Base-by-base conservation (phyloP, 2,797 vertebrate genomes). In the Diceros bicornis region DNA sequence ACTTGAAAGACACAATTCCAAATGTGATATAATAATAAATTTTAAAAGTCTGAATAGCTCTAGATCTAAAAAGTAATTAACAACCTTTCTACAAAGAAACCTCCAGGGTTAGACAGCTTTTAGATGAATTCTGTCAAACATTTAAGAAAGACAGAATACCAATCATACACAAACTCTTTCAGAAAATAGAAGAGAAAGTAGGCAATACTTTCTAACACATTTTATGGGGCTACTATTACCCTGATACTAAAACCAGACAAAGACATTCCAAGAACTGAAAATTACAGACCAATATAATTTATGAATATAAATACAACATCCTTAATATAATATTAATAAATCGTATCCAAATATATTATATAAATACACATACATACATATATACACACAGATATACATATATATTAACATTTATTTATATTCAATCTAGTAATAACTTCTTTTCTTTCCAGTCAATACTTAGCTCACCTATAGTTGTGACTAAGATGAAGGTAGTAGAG, bases 71-170 rank as follows among this genome's bases (percentile, higher is more conserved):
- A 75, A 52, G 47, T 74, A 92, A 64, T 92, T 92, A 84, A 84
- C 44, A 64, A n/a, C 10, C 20, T 92, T 75, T 92, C 47, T 64
- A 75, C 47, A 74, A 84, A 84, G 90, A 84, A 84, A 92, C 18
- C 25, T 41, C 44, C 57, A 62, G n/a, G n/a, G 25, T 84, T 84
- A 25, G 59, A 75, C 37, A 52, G 59, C 27, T 92, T 92, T 37
- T 55, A 74, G 91, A 92, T 41, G 20, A 84, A 75, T 92, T 64
- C 44, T 62, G 34, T 55, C 27, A 75, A 23, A 17, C 6, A 64
- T 64, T 62, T 83, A 55, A 72, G 79, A 72, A 74, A 64, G 10
- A 41, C 64, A 32, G 6, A 62, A 92, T 18, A 37, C 44, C 23
- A 41, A 20, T 62, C n/a, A 74, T 50, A 83, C 12, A 34, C 23